Evolutionary conservation across 1,140 invertebrate genomes (phyloP).

Genomic region (Apis florea): DNA sequence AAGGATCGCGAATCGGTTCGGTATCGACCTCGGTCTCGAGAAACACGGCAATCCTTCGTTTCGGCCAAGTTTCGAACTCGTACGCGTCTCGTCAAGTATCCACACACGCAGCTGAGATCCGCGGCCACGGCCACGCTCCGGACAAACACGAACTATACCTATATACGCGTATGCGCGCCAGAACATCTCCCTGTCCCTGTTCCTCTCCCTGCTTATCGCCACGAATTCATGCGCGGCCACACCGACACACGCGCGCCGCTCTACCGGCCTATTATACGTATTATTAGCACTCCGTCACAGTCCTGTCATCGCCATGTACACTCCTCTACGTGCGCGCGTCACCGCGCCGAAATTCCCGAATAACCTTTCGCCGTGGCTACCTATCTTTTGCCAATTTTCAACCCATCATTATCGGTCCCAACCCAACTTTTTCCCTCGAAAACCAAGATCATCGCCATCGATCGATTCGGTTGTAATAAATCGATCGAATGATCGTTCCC

Average conservation of each 20-base stretch:
- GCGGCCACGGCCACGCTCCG: neutral
- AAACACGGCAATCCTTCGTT: neutral
- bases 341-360: conserved; percentile 42
- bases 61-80: neutral
- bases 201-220: conserved; percentile 57
- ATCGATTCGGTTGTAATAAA: neutral
- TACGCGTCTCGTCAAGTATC: neutral
- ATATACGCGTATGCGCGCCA: conserved; percentile 13
- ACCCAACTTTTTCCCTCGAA: neutral
- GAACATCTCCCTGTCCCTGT: conserved; percentile 19
- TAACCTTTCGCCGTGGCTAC: neutral
- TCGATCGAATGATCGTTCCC: neutral
- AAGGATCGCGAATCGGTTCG: neutral
- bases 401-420: neutral
- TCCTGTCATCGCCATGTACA: conserved; percentile 72
- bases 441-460: neutral
- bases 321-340: conserved; percentile 47
- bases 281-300: conserved; percentile 76
- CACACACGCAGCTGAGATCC: neutral
- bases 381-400: neutral
- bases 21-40: conserved; percentile 19
- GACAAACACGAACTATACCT: conserved; percentile 1
- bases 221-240: conserved; percentile 58
- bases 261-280: conserved; percentile 71
- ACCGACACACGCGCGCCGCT: conserved; percentile 32